These are phyloP conservation scores for Melipona beecheii DNA, from an alignment of 2,888 invertebrate genomes.

Conservation along the genomic window DNA sequence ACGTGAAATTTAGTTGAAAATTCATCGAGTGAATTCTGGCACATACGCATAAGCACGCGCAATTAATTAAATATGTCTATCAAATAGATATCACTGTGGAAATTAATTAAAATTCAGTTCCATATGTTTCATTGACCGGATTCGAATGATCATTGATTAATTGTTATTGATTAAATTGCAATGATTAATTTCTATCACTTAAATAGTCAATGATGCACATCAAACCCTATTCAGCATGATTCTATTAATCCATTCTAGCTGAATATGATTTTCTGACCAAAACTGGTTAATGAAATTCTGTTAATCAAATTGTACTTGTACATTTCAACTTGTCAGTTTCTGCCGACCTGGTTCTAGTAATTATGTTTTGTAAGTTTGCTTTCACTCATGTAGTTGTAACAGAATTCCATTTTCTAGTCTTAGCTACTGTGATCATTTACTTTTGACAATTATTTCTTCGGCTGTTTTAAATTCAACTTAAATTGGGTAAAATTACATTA, in stretches of 20 bases:
- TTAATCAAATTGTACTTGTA: slow-evolving; percentile 21
- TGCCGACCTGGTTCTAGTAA: not conserved
- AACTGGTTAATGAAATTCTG: not conserved
- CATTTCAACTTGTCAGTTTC: slow-evolving; percentile 6
- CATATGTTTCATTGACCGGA: not conserved
- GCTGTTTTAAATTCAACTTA: not conserved
- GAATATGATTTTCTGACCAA: not conserved
- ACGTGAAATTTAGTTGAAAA: not conserved
- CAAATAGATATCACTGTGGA: not conserved
- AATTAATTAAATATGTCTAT: not conserved
- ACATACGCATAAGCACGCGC: too few relatives aligned
- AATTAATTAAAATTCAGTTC: not conserved
- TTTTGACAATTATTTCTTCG: not conserved
- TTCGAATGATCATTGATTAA: not conserved
- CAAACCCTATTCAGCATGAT: not conserved
- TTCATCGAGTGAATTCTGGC: not conserved
- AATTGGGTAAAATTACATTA: not conserved
- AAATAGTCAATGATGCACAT: not conserved
- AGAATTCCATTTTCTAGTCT: not conserved
- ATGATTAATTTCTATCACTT: slow-evolving; percentile 1
- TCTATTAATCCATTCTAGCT: not conserved
- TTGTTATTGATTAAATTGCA: slow-evolving; percentile 1
- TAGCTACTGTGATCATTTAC: not conserved
- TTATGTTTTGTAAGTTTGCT: not conserved
- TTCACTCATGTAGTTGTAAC: not conserved